phyloP scores from a whole-genome alignment of 1,140 invertebrate species.

The Drosophila navojoa region DNA sequence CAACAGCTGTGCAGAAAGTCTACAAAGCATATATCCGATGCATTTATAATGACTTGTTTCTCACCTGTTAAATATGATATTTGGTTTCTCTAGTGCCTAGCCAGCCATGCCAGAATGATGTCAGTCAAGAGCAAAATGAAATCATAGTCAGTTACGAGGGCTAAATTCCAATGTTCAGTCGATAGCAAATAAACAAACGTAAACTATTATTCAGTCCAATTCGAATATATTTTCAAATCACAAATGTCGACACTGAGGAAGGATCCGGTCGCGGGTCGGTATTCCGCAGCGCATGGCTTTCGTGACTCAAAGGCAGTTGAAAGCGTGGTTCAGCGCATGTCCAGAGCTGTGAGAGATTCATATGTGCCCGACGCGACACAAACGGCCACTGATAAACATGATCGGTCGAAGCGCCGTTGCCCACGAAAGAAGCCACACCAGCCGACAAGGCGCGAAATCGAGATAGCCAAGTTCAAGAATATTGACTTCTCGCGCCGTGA shows the following conservation, averaged over 20 bases:
- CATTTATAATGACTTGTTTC: no score
- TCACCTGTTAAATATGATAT: no score
- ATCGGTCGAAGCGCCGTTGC: constrained; percentile 18
- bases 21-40: no score
- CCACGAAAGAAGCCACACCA: constrained; percentile 38
- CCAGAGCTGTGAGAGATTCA: neutral
- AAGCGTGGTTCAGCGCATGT: neutral
- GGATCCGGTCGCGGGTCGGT: neutral
- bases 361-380: constrained; percentile 7
- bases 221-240: neutral
- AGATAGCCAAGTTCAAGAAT: constrained; percentile 61
- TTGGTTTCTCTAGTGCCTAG: neutral
- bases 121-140: neutral
- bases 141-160: neutral
- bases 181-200: neutral
- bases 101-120: neutral
- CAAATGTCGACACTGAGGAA: neutral
- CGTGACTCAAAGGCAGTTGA: neutral
- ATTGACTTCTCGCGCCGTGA: constrained; percentile 59
- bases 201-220: neutral
- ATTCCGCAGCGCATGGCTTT: no score
- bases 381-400: neutral
- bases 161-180: neutral
- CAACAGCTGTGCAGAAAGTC: no score
- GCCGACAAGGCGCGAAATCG: constrained; percentile 35